Evolutionary conservation across 2,797 vertebrate genomes (phyloP), one percentile per base, ranked within the genome.

Genomic region (Gadopsis marmoratus): DNA sequence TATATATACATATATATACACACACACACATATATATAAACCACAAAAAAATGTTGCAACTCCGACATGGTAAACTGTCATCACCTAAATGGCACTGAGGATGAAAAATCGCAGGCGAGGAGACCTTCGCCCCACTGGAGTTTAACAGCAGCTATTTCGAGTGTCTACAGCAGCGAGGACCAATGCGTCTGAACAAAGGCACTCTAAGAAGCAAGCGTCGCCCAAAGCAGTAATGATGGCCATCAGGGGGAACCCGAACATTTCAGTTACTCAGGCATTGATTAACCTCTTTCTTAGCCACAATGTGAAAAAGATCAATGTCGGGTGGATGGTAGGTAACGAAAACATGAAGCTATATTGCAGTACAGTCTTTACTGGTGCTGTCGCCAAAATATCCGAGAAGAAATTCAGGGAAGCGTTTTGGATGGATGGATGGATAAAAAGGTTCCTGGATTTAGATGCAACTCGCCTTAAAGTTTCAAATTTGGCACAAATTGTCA

Each of bases 131-230:
- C 35, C 61, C 62, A 31, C 19, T 33, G 61, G 43, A 21, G 4
- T 62, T 35, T n/a, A 21, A 53, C 26, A 9, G 66, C 29, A 65
- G 54, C 66, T 62, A 19, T 47, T 79, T 4, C 53, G 51, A 47
- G 50, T 66, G 60, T 67, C 39, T 62, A 65, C 58, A 47, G 74
- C 59, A 39, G 53, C 23, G 2, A 43, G 29, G 26, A 55, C n/a
- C 31, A 33, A 74, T 45, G 26, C 16, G 4, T 33, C 64, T 14
- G 31, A 73, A 29, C 54, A 39, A 45, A 35, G 7, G 26, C 33
- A 3, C 53, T 19, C 19, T 11, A 23, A 53, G 17, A 54, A 23
- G 37, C 26, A 45, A 4, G 23, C 35, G 54, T 61, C n/a, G 0
- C 48, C 31, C 29, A 2, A 62, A 62, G 47, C 26, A 31, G 1